A percentile compares a stretch with the other conserved stretches of the same genome.
Evolutionary conservation across 1,140 invertebrate species (phyloP).

Genomic region (Sitobion miscanthi): DNA sequence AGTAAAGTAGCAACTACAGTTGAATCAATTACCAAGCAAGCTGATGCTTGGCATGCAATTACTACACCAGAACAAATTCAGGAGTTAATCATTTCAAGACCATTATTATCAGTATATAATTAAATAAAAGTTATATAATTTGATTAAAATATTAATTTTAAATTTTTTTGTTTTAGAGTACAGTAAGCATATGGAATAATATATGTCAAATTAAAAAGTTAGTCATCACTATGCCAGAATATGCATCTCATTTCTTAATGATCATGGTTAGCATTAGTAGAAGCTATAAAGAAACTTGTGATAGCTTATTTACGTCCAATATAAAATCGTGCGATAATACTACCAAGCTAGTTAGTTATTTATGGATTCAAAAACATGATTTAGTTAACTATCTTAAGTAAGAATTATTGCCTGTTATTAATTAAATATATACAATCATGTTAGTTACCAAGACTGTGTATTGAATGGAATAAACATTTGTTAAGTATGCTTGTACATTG

Average conservation of each 20-base stretch:
- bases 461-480: neutral
- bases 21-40: conserved; percentile 73
- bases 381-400: conserved; percentile 88
- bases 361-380: conserved; percentile 94
- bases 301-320: conserved; percentile 76
- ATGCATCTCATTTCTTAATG: conserved; percentile 74
- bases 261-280: conserved; percentile 74
- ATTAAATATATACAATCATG: neutral
- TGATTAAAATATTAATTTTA: neutral
- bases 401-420: conserved; percentile 57
- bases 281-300: conserved; percentile 78
- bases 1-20: conserved; percentile 69
- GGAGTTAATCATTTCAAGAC: conserved; percentile 69
- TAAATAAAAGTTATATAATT: neutral
- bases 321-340: conserved; percentile 83
- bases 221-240: conserved; percentile 75
- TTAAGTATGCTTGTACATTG: neutral
- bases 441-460: neutral
- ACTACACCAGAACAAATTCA: conserved; percentile 73
- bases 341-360: conserved; percentile 81
- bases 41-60: conserved; percentile 76
- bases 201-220: conserved; percentile 74
- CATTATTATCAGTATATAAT: conserved; percentile 72
- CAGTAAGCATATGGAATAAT: conserved; percentile 74
- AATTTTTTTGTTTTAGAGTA: conserved; percentile 67